Conservation (phyloP, 1,140 invertebrate genomes). For the Euwallacea fornicatus region DNA sequence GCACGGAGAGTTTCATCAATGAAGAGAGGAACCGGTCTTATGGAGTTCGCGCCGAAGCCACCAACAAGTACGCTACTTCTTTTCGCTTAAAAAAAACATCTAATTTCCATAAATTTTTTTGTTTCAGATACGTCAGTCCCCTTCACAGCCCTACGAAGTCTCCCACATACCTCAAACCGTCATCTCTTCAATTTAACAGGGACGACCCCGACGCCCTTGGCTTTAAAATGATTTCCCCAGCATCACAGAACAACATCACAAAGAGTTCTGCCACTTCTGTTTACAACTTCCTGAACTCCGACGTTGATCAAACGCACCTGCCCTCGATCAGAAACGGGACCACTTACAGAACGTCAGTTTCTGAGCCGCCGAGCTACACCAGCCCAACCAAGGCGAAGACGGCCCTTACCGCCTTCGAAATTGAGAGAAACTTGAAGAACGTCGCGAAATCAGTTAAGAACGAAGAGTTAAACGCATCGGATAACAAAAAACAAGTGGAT, state of each 20-base stretch:
- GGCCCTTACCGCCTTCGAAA: constrained; percentile 57
- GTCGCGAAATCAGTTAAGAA: constrained; percentile 59
- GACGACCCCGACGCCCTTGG: constrained; percentile 21
- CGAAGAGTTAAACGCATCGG: neutral
- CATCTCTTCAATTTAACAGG: constrained; percentile 49
- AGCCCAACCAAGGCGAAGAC: constrained; percentile 40
- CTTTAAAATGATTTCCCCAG: constrained; percentile 27
- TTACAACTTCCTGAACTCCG: constrained; percentile 33
- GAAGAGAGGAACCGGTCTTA: constrained; percentile 35
- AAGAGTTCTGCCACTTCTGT: constrained; percentile 39
- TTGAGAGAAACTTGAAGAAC: constrained; percentile 74
- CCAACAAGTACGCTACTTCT: constrained; percentile 16
- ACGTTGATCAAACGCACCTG: constrained; percentile 41
- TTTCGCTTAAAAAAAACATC: neutral
- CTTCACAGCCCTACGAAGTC: constrained; percentile 27
- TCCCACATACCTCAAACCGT: constrained; percentile 59
- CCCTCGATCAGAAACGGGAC: constrained; percentile 38
- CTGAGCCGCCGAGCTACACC: constrained; percentile 23
- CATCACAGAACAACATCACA: constrained; percentile 63
- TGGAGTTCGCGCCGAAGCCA: constrained; percentile 16
- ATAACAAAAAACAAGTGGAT: neutral
- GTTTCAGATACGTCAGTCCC: constrained; percentile 22
- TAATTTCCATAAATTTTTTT: neutral
- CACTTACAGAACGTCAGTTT: constrained; percentile 35
- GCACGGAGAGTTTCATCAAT: constrained; percentile 44